Evolutionary conservation across 2,888 invertebrate genomes (phyloP), one percentile per base, ranked within the genome.

Genomic region (Caenorhabditis angaria): DNA sequence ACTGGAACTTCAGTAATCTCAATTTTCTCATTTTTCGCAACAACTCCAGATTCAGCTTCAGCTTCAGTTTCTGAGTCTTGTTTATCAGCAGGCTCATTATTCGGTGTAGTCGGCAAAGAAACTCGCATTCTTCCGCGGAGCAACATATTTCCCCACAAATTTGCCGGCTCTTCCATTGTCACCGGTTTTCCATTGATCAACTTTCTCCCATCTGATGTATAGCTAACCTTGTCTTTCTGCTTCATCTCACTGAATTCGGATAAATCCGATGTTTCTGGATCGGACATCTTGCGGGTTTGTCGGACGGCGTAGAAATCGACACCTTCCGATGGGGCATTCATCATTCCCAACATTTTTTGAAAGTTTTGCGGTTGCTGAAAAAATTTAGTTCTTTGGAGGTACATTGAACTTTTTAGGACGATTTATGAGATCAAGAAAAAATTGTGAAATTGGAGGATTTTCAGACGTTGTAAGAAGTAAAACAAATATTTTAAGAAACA

Each of bases 271-370:
- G 54, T 27, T 27, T 54, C 54, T 6, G 12, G 28, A 24, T 51
- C 25, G 25, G 10, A 22, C 3, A 5, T 22, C 12, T 51, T 22
- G 2, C 22, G 20, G 22, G 25, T 54, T 48, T 59, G 60, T n/a
- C 71, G 70, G 4, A 67, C 61, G 48, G 78, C 76, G 65, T 80
- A 80, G 65, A 80, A 80, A 47, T 80, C 80, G 57, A 80, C 77
- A 55, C 65, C 64, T 35, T 80, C 77, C n/a, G 68, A 62, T 12
- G 78, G 78, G 20, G 73, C 72, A 54, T 78, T 78, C 80, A 80
- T 80, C 80, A 80, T 80, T 59, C 80, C 80, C 32, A 80, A 69
- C 80, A 80, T 80, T 58, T 41, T 70, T n/a, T 24, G 25, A 48
- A 48, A 48, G n/a, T n/a, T n/a, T n/a, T n/a, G n/a, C n/a, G n/a